Percentiles rank a stretch among this genome's conserved stretches.
Conservation (phyloP, 2,797 vertebrate species). For the Melopsittacus undulatus region DNA sequence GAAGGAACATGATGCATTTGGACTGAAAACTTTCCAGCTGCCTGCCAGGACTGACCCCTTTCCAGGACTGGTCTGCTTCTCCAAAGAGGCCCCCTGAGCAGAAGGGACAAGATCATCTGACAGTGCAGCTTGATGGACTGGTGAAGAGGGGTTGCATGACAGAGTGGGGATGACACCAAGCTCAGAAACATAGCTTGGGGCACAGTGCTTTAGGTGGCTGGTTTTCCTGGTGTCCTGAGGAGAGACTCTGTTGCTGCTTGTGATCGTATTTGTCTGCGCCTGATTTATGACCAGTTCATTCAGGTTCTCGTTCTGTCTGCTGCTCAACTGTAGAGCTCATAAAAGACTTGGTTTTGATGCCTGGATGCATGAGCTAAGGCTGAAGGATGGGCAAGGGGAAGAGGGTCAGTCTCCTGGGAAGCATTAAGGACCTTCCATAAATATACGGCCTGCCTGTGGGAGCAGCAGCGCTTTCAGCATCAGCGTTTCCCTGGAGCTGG, state of each 20-base stretch:
- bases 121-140: rapidly evolving
- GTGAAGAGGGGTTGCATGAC: not conserved
- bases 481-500: not conserved
- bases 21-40: not conserved
- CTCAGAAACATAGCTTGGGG: not conserved
- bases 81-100: not conserved
- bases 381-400: not conserved
- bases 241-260: not conserved
- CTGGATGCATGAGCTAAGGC: not conserved
- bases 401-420: not conserved
- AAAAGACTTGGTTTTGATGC: not conserved
- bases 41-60: not conserved
- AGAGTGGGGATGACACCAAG: not conserved
- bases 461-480: not conserved
- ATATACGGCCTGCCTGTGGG: not conserved
- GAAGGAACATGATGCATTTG: not conserved
- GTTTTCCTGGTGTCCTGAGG: not conserved
- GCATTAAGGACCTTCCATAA: rapidly evolving
- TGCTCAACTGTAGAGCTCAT: not conserved
- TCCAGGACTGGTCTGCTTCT: not conserved
- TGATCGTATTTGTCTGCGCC: not conserved
- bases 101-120: not conserved
- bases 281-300: not conserved
- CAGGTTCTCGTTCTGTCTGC: not conserved
- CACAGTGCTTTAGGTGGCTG: not conserved